These are phyloP conservation scores for Dasypolia templi DNA, from an alignment of 2,888 invertebrate genomes.

Conservation along the genomic window DNA sequence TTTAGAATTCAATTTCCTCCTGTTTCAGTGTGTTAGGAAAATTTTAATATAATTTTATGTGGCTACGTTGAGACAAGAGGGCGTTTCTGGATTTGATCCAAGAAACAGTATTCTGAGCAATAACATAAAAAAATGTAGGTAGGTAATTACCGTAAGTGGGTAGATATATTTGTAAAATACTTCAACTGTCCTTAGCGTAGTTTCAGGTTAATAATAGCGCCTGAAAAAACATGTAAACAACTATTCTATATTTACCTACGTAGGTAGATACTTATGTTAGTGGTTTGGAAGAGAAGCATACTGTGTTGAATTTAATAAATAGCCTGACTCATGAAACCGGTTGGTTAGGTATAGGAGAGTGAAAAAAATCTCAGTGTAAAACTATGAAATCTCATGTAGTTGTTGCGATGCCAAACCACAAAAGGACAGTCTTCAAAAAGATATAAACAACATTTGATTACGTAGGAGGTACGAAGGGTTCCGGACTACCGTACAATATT, in stretches of 20 bases:
- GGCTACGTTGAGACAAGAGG: conserved; percentile 52
- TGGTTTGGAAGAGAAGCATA: not conserved
- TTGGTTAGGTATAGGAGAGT: not conserved
- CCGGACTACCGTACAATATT: too few relatives aligned
- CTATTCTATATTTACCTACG: conserved; percentile 1
- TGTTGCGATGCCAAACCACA: not conserved
- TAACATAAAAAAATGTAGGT: conserved; percentile 38
- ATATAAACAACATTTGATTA: not conserved
- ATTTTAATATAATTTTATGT: conserved; percentile 63
- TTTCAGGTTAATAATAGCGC: conserved; percentile 29
- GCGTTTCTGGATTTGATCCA: conserved; percentile 67
- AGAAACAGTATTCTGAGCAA: conserved; percentile 47
- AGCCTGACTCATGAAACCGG: too few relatives aligned
- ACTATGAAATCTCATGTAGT: not conserved
- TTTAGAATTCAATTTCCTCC: conserved; percentile 53
- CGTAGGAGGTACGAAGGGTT: not conserved
- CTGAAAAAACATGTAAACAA: conserved; percentile 46
- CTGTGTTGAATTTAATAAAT: conserved; percentile 6
- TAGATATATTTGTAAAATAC: conserved; percentile 35
- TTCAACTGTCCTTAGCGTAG: conserved; percentile 42
- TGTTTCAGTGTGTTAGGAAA: conserved; percentile 50
- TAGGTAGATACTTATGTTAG: not conserved
- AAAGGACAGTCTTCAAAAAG: not conserved
- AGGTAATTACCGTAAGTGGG: conserved; percentile 15
- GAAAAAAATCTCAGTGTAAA: not conserved